Conservation (phyloP, 2,113 vertebrate species). For the Toxostoma redivivum region DNA sequence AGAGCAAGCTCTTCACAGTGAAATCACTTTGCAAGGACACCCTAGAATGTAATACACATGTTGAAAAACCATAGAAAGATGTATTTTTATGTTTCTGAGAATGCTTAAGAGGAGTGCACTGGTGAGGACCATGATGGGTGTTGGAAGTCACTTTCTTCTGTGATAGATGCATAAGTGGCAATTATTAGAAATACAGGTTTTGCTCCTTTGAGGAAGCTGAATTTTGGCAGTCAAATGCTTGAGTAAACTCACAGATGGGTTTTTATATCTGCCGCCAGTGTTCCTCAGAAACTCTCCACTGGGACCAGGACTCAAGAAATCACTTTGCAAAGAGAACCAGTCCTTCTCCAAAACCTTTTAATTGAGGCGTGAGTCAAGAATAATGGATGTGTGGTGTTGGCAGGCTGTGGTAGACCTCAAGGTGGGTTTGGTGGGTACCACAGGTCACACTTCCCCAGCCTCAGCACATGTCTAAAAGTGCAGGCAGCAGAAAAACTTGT, state of each 20-base stretch:
- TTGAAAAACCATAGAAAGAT: background rate
- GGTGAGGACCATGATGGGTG: background rate
- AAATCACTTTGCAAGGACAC: background rate
- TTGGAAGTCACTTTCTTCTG: background rate
- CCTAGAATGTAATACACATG: background rate
- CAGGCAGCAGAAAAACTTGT: background rate
- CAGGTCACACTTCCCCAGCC: background rate
- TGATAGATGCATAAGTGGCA: background rate
- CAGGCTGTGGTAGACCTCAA: background rate
- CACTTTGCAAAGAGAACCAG: background rate
- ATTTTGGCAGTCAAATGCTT: background rate
- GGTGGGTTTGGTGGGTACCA: background rate
- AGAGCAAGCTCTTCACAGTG: background rate
- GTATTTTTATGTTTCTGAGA: background rate
- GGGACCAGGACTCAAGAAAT: background rate
- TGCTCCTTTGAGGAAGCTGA: background rate
- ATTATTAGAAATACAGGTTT: background rate
- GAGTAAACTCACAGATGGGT: background rate
- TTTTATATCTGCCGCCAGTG: background rate
- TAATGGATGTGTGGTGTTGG: background rate
- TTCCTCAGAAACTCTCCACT: background rate
- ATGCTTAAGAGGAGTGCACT: background rate
- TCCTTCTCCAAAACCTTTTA: background rate
- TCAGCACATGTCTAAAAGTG: background rate
- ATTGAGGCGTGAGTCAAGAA: background rate